Conservation (phyloP, 2,113 vertebrate genomes). For the Urocitellus parryii region DNA sequence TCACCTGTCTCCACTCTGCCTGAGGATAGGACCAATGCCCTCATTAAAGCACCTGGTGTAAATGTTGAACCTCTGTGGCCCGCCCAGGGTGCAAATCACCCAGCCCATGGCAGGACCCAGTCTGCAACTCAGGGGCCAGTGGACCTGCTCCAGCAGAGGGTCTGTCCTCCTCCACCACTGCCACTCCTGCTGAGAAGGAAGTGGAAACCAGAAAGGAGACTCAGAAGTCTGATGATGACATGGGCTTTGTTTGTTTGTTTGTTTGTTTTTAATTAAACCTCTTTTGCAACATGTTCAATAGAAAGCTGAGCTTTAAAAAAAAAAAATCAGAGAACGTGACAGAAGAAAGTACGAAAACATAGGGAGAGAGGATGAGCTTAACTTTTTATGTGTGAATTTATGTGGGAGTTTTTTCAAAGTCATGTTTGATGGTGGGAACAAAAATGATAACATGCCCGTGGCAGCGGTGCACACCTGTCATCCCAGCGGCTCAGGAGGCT, state of each 20-base stretch:
- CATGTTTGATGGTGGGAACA: neutral
- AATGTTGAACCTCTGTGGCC: constrained; percentile 90
- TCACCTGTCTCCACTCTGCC: neutral
- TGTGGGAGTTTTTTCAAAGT: neutral
- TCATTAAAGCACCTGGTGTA: constrained; percentile 78
- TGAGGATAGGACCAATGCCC: constrained; percentile 89
- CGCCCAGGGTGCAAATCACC: constrained; percentile 90
- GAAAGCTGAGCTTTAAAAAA: neutral
- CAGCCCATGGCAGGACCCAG: constrained; percentile 90
- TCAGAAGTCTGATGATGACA: neutral
- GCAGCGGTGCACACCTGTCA: too few relatives aligned
- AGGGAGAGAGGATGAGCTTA: neutral
- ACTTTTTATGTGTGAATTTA: neutral
- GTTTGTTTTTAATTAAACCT: neutral
- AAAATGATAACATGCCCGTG: neutral
- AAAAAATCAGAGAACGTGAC: neutral
- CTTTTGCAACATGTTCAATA: neutral
- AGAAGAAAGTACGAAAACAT: neutral
- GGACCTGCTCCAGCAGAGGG: constrained; percentile 85
- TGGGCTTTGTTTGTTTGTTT: neutral
- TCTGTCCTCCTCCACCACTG: constrained; percentile 71
- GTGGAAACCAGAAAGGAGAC: neutral
- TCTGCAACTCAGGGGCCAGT: constrained; percentile 92
- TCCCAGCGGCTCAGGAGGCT: too few relatives aligned
- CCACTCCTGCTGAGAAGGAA: neutral